Evolutionary conservation across 2,797 vertebrate species (phyloP).

Genomic region (Falco columbarius): DNA sequence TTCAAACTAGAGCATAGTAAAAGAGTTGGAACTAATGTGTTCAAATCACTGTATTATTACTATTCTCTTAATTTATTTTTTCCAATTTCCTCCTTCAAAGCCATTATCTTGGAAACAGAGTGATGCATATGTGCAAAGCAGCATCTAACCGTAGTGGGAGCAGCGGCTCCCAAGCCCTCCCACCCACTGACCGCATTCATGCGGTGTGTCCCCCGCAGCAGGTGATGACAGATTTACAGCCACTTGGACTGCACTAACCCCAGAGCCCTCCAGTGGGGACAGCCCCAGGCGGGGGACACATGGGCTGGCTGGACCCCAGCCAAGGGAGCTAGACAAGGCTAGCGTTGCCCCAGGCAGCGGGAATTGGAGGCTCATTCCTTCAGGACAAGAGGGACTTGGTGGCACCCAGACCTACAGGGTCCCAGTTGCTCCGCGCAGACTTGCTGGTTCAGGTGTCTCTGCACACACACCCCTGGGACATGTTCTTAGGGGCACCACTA

Average conservation of each 20-base stretch:
- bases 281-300: not conserved
- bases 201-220: not conserved
- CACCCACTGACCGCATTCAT: not conserved
- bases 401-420: not conserved
- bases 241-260: fast-evolving
- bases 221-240: not conserved
- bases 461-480: no score
- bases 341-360: not conserved
- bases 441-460: not conserved
- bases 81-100: not conserved
- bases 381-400: not conserved
- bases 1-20: not conserved
- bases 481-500: no score
- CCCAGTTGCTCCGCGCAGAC: not conserved
- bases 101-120: not conserved
- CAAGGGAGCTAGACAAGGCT: not conserved
- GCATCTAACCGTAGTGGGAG: not conserved
- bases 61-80: not conserved
- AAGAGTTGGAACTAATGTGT: not conserved
- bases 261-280: not conserved
- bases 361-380: not conserved
- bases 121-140: not conserved
- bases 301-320: not conserved
- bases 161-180: not conserved
- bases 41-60: not conserved